Evolutionary conservation across 1,140 invertebrate genomes (phyloP), one percentile per base, ranked within the genome.

Genomic region (Drosophila leontia): DNA sequence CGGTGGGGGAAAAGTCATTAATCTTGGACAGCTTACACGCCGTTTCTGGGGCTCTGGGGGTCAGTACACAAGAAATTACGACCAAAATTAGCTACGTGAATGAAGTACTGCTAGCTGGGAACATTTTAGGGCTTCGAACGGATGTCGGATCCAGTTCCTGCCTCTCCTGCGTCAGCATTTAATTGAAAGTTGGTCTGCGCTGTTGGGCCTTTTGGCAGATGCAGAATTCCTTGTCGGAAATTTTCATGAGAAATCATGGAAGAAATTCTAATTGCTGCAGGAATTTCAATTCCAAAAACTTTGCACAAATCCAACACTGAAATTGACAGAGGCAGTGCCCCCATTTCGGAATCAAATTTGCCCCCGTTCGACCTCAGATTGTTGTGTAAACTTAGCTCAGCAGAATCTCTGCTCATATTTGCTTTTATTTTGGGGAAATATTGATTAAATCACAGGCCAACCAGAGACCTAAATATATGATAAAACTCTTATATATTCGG

Each of bases 41-140:
- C 58, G 35, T 37, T 56, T 50, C 29, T 39, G 48, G 48, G 9
- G 48, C 29, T 51, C 48, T 12, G 69, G 69, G 63, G 35, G 65
- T 57, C 51, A 71, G 65, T 59, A 72, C 69, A 71, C 58, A 59
- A 48, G 53, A 72, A 72, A 72, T 72, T 72, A 72, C 68, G 67
- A 60, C 44, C 44, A 8, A 72, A 72, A 60, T 72, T 72, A 45
- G 67, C 48, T 55, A 68, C 62, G 67, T 68, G 48, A 42, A 51
- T 65, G 34, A 69, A 69, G 65, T 51, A 32, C 61, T 70, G 65
- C 13, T 7, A n/a, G 32, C 44, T 50, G 45, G 67, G 13, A 50
- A 23, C 35, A 42, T 68, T 55, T 13, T 48, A 44, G 32, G 15
- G 67, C 39, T 26, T 35, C 23, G 23, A 34, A 23, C 9, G 44